Conservation (phyloP, 2,888 invertebrate species). For the Steromphala cineraria region DNA sequence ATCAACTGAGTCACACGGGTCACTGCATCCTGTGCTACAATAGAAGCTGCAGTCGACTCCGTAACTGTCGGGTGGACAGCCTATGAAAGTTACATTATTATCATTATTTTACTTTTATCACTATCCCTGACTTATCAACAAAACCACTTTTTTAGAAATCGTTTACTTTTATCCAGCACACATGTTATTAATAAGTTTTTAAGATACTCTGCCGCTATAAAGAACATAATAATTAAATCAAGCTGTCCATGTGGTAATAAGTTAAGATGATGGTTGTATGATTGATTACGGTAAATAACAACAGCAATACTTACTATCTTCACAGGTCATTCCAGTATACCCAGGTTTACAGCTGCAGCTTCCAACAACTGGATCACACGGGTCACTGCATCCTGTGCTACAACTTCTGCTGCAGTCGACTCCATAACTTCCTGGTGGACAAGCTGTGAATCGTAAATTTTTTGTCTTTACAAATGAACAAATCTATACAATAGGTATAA, state of each 20-base stretch:
- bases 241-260: no score
- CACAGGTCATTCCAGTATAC: not conserved
- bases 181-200: no score
- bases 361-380: not conserved
- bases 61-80: not conserved
- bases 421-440: not conserved
- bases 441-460: no score
- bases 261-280: no score
- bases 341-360: not conserved
- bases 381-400: not conserved
- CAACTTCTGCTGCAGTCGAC: not conserved
- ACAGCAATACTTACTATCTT: not conserved
- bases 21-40: not conserved
- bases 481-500: no score
- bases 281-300: no score
- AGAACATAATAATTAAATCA: no score
- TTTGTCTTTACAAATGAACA: no score
- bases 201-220: no score
- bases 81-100: not conserved
- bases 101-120: not conserved
- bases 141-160: no score
- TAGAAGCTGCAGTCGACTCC: not conserved
- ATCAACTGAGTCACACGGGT: not conserved
- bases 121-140: no score
- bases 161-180: no score